These are phyloP conservation scores for Urocitellus parryii DNA, from an alignment of 2,113 vertebrate species.

Conservation along the genomic window DNA sequence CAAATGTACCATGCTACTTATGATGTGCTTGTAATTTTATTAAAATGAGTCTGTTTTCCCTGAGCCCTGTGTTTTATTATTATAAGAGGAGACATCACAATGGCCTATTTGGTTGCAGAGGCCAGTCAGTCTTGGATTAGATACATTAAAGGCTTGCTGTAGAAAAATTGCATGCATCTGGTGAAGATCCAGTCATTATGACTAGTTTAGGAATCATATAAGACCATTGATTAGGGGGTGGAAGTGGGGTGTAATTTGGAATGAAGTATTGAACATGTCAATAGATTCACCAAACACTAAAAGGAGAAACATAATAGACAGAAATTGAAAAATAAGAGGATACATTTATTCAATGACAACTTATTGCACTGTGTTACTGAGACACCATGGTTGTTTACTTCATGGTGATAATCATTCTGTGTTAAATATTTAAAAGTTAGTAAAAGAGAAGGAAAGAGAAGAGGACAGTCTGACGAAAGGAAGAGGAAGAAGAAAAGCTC, in stretches of 20 bases:
- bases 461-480: not conserved
- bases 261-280: not conserved
- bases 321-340: not conserved
- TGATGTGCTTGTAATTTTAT: conserved; percentile 42
- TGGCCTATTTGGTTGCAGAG: not conserved
- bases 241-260: not conserved
- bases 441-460: not conserved
- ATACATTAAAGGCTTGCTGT: not conserved
- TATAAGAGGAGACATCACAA: not conserved
- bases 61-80: not conserved
- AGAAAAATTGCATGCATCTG: not conserved
- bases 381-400: not conserved
- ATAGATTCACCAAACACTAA: not conserved
- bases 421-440: not conserved
- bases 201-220: not conserved
- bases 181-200: not conserved
- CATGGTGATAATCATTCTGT: not conserved
- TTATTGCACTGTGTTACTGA: not conserved
- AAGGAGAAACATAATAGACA: not conserved
- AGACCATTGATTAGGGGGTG: not conserved
- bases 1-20: conserved; percentile 31
- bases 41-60: conserved; percentile 11
- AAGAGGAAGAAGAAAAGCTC: not conserved
- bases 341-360: not conserved
- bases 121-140: not conserved